Percentiles rank a stretch among this genome's conserved stretches.
phyloP scores from a whole-genome alignment of 2,888 invertebrate species.

The Furcula furcula region DNA sequence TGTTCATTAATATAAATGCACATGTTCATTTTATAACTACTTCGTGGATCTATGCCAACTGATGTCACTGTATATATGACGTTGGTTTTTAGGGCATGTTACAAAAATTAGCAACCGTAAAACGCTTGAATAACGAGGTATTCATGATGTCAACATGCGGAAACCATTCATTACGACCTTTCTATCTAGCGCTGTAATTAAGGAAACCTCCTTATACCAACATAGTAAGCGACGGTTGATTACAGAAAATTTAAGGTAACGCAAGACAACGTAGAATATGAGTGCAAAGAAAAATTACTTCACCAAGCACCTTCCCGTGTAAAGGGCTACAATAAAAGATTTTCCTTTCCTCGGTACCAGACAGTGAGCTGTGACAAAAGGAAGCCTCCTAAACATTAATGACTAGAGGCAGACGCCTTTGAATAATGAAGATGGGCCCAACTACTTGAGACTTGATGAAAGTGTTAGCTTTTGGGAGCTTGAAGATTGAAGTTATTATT shows the following conservation, averaged over 20 bases:
- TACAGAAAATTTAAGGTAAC: no score
- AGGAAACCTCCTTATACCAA: no score
- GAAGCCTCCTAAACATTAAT: slow-evolving; percentile 54
- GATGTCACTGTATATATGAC: not conserved
- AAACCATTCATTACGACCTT: not conserved
- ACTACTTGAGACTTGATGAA: slow-evolving; percentile 55
- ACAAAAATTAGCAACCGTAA: not conserved
- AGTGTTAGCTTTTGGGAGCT: slow-evolving; percentile 40
- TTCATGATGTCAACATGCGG: not conserved
- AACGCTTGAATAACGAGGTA: not conserved
- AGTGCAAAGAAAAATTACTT: slow-evolving; percentile 21
- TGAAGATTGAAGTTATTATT: slow-evolving; percentile 27
- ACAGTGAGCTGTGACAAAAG: slow-evolving; percentile 52
- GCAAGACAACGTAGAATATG: no score
- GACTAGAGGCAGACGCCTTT: slow-evolving; percentile 46
- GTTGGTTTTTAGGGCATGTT: not conserved
- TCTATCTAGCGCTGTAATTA: no score
- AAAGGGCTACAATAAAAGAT: slow-evolving; percentile 42
- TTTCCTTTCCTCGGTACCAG: slow-evolving; percentile 36
- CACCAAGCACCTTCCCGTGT: slow-evolving; percentile 32
- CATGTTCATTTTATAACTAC: not conserved
- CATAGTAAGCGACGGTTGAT: no score
- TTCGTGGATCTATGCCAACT: not conserved
- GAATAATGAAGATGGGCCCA: slow-evolving; percentile 52
- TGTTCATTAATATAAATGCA: no score